A percentile compares a stretch with the other conserved stretches of the same genome.
Conservation (phyloP, 2,888 invertebrate species). For the Pachydiplax longipennis region DNA sequence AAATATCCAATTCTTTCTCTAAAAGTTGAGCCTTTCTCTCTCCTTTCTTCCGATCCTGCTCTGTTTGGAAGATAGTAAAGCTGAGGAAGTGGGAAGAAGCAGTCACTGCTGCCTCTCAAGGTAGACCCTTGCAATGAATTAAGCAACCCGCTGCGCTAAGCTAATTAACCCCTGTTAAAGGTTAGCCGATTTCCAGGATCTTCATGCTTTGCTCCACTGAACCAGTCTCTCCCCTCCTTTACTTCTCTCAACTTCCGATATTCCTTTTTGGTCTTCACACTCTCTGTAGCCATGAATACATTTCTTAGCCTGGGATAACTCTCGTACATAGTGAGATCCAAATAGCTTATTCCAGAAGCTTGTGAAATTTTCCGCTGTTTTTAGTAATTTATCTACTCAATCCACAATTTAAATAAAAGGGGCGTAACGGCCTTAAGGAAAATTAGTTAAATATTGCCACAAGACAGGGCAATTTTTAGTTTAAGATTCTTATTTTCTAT, state of each 20-base stretch:
- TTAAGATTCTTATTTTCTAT: too few species aligned
- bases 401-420: too few species aligned
- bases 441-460: too few species aligned
- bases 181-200: slow-evolving; percentile 17
- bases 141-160: slow-evolving; percentile 39
- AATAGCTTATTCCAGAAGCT: too few species aligned
- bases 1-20: background rate
- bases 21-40: background rate
- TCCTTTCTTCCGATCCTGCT: background rate
- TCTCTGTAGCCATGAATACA: too few species aligned
- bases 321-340: too few species aligned
- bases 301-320: too few species aligned
- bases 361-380: too few species aligned
- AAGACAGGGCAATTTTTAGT: too few species aligned
- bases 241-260: background rate
- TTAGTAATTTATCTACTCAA: too few species aligned
- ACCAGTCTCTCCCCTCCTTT: background rate
- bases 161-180: slow-evolving; percentile 39
- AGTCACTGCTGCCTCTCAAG: slow-evolving; percentile 15
- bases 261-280: too few species aligned
- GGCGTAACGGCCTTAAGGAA: too few species aligned
- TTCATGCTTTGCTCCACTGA: background rate
- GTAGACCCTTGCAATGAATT: slow-evolving; percentile 37
- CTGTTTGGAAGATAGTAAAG: background rate
- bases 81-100: background rate